A percentile compares a stretch with the other conserved stretches of the same genome.
phyloP scores from a whole-genome alignment of 2,113 vertebrate genomes.

The Brachirus orientalis region DNA sequence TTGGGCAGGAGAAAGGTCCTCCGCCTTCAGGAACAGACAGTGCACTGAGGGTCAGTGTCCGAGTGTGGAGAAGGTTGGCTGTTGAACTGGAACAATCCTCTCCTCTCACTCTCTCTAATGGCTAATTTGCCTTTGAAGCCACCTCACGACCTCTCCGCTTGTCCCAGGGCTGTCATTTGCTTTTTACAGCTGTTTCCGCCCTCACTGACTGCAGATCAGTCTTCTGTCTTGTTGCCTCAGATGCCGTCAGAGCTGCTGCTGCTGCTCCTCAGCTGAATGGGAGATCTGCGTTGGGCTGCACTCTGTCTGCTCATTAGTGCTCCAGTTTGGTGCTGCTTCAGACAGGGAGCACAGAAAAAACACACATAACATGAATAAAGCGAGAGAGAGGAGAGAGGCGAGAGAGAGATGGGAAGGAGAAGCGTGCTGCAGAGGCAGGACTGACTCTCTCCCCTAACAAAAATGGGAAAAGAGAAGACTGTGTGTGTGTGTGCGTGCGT shows the following conservation, averaged over 20 bases:
- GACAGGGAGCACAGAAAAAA: constrained; percentile 60
- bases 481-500: constrained; percentile 42
- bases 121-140: constrained; percentile 43
- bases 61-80: constrained; percentile 10
- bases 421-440: constrained; percentile 68
- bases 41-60: constrained; percentile 50
- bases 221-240: constrained; percentile 26
- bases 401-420: constrained; percentile 48
- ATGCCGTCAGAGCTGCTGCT: constrained; percentile 46
- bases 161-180: constrained; percentile 28
- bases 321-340: constrained; percentile 63
- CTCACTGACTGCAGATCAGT: constrained; percentile 63
- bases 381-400: constrained; percentile 32
- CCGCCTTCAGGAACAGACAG: constrained; percentile 25
- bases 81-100: constrained; percentile 18
- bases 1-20: constrained; percentile 22
- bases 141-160: constrained; percentile 54
- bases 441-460: constrained; percentile 52
- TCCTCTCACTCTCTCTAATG: constrained; percentile 20
- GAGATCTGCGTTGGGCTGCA: constrained; percentile 58
- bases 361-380: constrained; percentile 61
- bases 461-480: constrained; percentile 53
- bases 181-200: constrained; percentile 17
- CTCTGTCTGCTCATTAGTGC: constrained; percentile 61
- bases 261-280: constrained; percentile 57